Evolutionary conservation across 2,113 vertebrate species (phyloP).

Genomic region (Heloderma charlesbogerti): DNA sequence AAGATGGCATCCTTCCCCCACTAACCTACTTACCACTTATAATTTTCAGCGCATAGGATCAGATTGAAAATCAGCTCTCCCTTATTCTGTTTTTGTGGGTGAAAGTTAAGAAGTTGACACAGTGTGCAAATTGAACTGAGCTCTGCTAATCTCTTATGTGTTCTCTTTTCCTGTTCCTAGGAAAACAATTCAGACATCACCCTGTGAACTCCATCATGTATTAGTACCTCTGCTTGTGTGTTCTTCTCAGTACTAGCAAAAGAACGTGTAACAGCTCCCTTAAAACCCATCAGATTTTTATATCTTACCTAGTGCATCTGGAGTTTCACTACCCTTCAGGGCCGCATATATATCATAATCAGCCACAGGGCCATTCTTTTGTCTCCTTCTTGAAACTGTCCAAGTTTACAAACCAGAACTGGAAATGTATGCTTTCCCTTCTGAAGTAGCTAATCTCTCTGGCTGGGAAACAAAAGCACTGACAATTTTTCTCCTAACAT

Average conservation of each 20-base stretch:
- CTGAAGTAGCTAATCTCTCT: not conserved
- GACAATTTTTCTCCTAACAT: not conserved
- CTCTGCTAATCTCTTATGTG: not conserved
- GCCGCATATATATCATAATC: not conserved
- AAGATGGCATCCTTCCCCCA: not conserved
- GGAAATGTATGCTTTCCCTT: not conserved
- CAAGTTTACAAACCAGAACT: not conserved
- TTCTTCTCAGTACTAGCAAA: not conserved
- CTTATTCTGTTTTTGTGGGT: not conserved
- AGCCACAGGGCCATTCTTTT: not conserved
- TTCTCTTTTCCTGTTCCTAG: not conserved
- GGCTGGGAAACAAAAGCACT: not conserved
- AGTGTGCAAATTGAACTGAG: not conserved
- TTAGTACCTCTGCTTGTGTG: not conserved
- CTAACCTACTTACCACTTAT: not conserved
- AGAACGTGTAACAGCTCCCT: not conserved
- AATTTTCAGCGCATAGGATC: no score
- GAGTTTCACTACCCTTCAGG: not conserved
- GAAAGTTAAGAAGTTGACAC: not conserved
- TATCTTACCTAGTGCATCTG: not conserved
- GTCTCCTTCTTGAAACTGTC: constrained; percentile 4
- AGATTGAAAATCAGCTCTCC: not conserved
- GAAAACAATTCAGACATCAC: constrained; percentile 4
- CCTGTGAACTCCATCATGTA: constrained; percentile 2
- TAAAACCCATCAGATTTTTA: constrained; percentile 29